Evolutionary conservation across 2,113 vertebrate genomes (phyloP).

Genomic region (Hyaena hyaena): DNA sequence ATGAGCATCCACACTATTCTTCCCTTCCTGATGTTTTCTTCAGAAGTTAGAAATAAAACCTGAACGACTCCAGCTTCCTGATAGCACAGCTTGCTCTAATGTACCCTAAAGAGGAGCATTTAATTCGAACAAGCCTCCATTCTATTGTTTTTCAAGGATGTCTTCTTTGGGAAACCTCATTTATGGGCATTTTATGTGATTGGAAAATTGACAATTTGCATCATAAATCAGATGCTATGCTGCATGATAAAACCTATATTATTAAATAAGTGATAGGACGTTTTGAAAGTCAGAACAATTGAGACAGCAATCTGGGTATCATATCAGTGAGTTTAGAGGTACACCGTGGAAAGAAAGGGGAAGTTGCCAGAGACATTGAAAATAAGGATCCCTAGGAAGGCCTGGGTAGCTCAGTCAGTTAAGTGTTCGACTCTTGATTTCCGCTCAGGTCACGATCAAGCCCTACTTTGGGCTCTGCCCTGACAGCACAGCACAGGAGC

Average conservation of each 20-base stretch:
- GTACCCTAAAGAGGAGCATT: not conserved
- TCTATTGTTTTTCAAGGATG: not conserved
- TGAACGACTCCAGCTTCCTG: not conserved
- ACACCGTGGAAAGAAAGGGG: not conserved
- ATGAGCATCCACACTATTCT: not conserved
- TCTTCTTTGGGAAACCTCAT: not conserved
- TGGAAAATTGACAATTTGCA: conserved; percentile 33
- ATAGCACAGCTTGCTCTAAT: not conserved
- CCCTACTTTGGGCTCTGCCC: no score
- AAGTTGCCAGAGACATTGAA: not conserved
- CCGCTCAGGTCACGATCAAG: no score
- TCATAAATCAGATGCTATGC: not conserved
- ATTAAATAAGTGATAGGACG: not conserved
- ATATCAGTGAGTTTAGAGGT: not conserved
- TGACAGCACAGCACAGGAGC: no score
- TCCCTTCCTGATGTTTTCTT: not conserved
- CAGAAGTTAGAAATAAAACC: not conserved
- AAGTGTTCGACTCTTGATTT: no score
- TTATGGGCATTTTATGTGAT: not conserved
- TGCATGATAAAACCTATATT: not conserved
- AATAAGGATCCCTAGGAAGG: not conserved
- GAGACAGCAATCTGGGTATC: not conserved
- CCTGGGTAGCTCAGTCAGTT: no score
- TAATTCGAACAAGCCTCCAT: not conserved
- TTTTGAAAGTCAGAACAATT: conserved; percentile 21